Evolutionary conservation across 1,140 invertebrate species (phyloP), one percentile per base, ranked within the genome.

Genomic region (Cydia amplana): DNA sequence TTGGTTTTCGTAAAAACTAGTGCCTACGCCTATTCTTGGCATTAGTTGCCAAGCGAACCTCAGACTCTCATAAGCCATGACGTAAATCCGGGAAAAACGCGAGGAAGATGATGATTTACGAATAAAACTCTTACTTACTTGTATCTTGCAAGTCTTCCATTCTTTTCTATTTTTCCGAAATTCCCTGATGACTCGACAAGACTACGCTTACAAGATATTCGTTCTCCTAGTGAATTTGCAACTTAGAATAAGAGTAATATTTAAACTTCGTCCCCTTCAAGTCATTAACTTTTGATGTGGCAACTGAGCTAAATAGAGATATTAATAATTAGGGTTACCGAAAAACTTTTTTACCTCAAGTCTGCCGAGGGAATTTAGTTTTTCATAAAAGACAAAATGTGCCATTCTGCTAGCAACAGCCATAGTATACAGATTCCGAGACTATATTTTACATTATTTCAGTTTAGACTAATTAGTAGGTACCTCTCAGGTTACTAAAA

Each of bases 361-460:
- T n/a, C 49, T n/a, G 18, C 55, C n/a, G n/a, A 18, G 55, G 1
- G 10, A 60, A 20, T 18, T 20, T 20, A 20, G 55, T 60, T 60
- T 60, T 60, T 60, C 12, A 60, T 60, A 60, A 60, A 60, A 60
- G 55, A 23, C 55, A 60, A 60, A 60, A 60, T 60, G 55, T 60
- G 55, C 55, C 55, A 20, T 60, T 60, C 55, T 60, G 55, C 55
- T 60, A 60, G 55, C 55, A 60, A 23, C 55, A 60, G 55, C 55
- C 20, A 60, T 9, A 60, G 55, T 60, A 60, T 18, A 20, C 55
- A 60, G 55, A 23, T 60, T 32, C 4, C 32, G 32, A 32, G 4
- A 32, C 32, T 32, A 32, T 32, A 32, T 32, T 32, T 32, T 32
- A 6, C 5, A 6, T 32, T 32, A 32, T 32, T 32, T 32, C 32